Evolutionary conservation across 2,888 invertebrate genomes (phyloP), one percentile per base, ranked within the genome.

Genomic region (Latrodectus elegans): DNA sequence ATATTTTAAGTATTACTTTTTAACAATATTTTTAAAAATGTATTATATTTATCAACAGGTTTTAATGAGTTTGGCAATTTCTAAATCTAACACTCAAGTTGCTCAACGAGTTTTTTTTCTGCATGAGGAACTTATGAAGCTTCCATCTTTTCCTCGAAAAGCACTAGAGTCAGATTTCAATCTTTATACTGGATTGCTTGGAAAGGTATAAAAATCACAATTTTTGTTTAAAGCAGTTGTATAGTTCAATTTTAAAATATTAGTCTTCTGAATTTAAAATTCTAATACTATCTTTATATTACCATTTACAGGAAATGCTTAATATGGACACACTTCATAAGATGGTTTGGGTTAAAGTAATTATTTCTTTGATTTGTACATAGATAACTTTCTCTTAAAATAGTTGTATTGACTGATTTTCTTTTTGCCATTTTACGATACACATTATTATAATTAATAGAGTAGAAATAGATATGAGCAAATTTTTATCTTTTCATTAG

Each of bases 51-150:
- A 15, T n/a, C 60, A 60, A 60, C 53, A 90, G 90, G 88, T 89
- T 73, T 90, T 94, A 84, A 92, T 94, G 91, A 93, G 92, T 64
- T 91, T 92, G 89, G 92, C 92, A 51, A 91, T 93, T 71, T 90
- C 93, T 55, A 92, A 92, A 90, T 91, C 92, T 80, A 91, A 91
- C 65, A 92, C 92, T 83, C 92, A 96, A 96, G 95, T 99, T 12
- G 98, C 99, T 10, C 99, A 99, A 93, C 94, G 99, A 90, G 99
- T 99, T 6, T 98, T 99, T 4, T 99, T 99, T 92, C 94, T 99
- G 9, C 99, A 99, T 92, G 99, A 99, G 91, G 99, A 99, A 92
- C 94, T 99, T 11, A 98, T 99, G 95, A 99, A 99, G 92, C 93
- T 99, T 11, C 99, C 99, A 0, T 97, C 99, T 0, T 99, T 99